Conservation (phyloP, 2,888 invertebrate genomes). For the Lithophane ornitopus region DNA sequence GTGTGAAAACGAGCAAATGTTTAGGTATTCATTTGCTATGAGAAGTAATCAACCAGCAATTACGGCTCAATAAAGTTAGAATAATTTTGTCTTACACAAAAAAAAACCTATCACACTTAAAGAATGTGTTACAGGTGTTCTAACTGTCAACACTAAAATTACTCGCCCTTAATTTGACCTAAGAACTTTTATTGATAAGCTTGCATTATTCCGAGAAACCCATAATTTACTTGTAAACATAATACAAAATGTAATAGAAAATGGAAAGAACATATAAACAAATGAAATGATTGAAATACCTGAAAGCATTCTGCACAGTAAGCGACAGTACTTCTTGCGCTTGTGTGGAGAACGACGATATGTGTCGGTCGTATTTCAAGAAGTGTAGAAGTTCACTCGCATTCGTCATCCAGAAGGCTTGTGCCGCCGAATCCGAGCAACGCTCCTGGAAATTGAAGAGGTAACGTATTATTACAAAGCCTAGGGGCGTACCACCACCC, state of each 20-base stretch:
- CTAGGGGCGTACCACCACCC: no score
- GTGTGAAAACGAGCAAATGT: not conserved
- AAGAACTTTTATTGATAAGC: slow-evolving; percentile 2
- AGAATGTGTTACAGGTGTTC: not conserved
- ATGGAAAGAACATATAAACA: not conserved
- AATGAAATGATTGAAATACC: slow-evolving; percentile 76
- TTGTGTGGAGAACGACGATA: slow-evolving; percentile 97
- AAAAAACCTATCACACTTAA: not conserved
- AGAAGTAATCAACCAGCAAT: not conserved
- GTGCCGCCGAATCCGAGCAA: slow-evolving; percentile 95
- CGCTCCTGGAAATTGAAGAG: slow-evolving; percentile 91
- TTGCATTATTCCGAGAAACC: not conserved
- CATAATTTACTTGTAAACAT: not conserved
- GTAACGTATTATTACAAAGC: not conserved
- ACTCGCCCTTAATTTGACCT: not conserved
- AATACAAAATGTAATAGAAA: not conserved
- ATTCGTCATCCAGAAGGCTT: slow-evolving; percentile 99
- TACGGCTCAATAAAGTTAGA: not conserved
- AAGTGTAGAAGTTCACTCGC: slow-evolving; percentile 99
- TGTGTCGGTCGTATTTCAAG: slow-evolving; percentile 98
- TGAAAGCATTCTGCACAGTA: slow-evolving; percentile 97
- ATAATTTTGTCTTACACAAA: not conserved
- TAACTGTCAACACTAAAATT: not conserved
- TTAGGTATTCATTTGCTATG: not conserved
- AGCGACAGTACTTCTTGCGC: slow-evolving; percentile 98